These are phyloP conservation scores for Aphaenogaster ashmeadi DNA, from an alignment of 1,140 invertebrate species.

Conservation along the genomic window DNA sequence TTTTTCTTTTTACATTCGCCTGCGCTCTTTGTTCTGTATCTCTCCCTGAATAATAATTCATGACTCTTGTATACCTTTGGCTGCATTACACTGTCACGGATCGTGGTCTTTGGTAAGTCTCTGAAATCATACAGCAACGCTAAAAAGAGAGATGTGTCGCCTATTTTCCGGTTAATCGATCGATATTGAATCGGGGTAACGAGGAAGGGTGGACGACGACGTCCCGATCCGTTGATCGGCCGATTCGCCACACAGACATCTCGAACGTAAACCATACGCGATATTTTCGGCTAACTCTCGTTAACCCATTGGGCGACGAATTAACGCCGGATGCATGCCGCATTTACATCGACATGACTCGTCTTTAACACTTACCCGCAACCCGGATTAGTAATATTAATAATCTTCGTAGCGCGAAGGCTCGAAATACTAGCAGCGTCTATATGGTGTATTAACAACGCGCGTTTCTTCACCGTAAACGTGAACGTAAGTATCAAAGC, in stretches of 20 bases:
- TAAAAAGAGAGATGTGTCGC: slow-evolving; percentile 10
- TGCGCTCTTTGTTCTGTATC: slow-evolving; percentile 65
- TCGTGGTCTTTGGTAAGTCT: slow-evolving; percentile 81
- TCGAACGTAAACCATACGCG: slow-evolving; percentile 14
- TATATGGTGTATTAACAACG: slow-evolving; percentile 78
- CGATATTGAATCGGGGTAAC: slow-evolving; percentile 18
- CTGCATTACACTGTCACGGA: slow-evolving; percentile 79
- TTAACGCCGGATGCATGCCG: slow-evolving; percentile 84
- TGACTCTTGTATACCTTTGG: slow-evolving; percentile 74
- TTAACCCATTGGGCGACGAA: slow-evolving; percentile 69
- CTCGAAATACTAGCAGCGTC: slow-evolving; percentile 46
- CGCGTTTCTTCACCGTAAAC: slow-evolving; percentile 75
- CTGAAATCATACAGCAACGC: slow-evolving; percentile 39
- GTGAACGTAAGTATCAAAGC: not conserved
- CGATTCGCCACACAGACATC: not conserved
- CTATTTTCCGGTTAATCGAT: slow-evolving; percentile 1
- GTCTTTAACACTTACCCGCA: slow-evolving; percentile 3
- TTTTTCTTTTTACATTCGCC: slow-evolving; percentile 18
- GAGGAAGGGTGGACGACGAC: not conserved
- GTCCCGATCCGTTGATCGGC: slow-evolving; percentile 32
- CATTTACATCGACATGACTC: slow-evolving; percentile 70
- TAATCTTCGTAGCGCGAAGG: slow-evolving; percentile 52
- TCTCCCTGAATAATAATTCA: slow-evolving; percentile 73
- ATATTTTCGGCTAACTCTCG: slow-evolving; percentile 41
- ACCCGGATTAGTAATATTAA: slow-evolving; percentile 53